Conservation (phyloP, 2,888 invertebrate genomes). For the Drosophila antonietae region DNA sequence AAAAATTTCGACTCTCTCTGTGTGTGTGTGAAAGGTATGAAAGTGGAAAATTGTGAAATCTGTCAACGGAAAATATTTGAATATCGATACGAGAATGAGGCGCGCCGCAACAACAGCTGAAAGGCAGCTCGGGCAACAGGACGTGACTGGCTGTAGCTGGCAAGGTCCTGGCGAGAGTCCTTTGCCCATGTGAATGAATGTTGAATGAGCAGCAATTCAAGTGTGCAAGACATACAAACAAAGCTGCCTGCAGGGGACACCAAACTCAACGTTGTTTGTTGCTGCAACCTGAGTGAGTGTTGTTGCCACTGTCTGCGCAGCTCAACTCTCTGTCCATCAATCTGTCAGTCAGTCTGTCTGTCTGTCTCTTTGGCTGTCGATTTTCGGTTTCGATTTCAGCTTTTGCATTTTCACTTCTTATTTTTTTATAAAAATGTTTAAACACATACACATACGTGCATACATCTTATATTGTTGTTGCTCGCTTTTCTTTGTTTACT, state of each 20-base stretch:
- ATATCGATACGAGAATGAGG: constrained; percentile 56
- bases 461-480: background rate
- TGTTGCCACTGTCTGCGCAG: constrained; percentile 21
- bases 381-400: constrained; percentile 73
- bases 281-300: constrained; percentile 46
- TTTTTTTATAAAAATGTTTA: background rate
- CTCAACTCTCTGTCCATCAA: constrained; percentile 33
- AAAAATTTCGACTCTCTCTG: constrained; percentile 30
- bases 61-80: constrained; percentile 78
- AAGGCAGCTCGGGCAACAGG: constrained; percentile 8
- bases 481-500: constrained; percentile 49
- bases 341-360: background rate
- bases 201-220: constrained; percentile 76
- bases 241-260: constrained; percentile 13
- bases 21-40: constrained; percentile 64
- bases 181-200: constrained; percentile 71
- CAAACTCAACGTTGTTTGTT: constrained; percentile 30
- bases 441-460: constrained; percentile 4
- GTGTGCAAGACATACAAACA: constrained; percentile 69
- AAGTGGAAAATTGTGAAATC: constrained; percentile 78
- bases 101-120: constrained; percentile 10
- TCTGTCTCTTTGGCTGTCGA: constrained; percentile 35
- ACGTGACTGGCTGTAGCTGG: constrained; percentile 35
- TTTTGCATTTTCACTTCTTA: constrained; percentile 31
- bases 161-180: constrained; percentile 25